Evolutionary conservation across 1,140 invertebrate species (phyloP), one percentile per base, ranked within the genome.

Genomic region (Rhopalosiphum padi): DNA sequence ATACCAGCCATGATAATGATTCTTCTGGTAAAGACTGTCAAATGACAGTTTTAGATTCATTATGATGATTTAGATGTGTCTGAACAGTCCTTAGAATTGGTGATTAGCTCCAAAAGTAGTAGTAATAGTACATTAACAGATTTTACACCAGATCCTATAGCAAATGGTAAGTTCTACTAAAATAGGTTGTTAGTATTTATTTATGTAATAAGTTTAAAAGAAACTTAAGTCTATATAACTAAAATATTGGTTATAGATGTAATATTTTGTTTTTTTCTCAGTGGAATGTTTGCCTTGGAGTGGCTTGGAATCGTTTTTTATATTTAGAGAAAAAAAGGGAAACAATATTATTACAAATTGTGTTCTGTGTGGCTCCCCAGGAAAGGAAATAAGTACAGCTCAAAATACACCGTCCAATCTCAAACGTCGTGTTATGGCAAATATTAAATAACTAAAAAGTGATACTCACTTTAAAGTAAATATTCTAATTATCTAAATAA

Each of bases 281-380:
- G 85, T 87, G 5, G 43, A 87, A 46, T 46, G 85, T 87, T 87
- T 87, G 43, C 85, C 85, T 87, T 87, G 85, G 85, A 87, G n/a
- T 87, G 85, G 85, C 48, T 46, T 87, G 9, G 85, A 87, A 87
- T 87, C 85, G 46, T 87, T 46, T 87, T 87, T 87, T 87, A 87
- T 87, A 46, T 48, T 87, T 11, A 87, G 4, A 23, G 85, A 15
- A 87, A 87, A 87, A 4, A 87, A 46, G 22, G 85, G 85, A 87
- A 87, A 41, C 18, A 87, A 87, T 87, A 48, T 87, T 30, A 87
- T 87, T 87, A 23, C 85, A 46, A 87, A 87, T 48, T 87, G 85
- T 87, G 85, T 87, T 87, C 46, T 87, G 43, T 87, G 85, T 46
- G 85, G 85, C 0, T 30, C 25, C 43, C 43, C 43, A 46, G 85